Percentiles rank a stretch among this genome's conserved stretches.
Conservation (phyloP, 2,113 vertebrate genomes). For the Epinephelus cyanopodus region DNA sequence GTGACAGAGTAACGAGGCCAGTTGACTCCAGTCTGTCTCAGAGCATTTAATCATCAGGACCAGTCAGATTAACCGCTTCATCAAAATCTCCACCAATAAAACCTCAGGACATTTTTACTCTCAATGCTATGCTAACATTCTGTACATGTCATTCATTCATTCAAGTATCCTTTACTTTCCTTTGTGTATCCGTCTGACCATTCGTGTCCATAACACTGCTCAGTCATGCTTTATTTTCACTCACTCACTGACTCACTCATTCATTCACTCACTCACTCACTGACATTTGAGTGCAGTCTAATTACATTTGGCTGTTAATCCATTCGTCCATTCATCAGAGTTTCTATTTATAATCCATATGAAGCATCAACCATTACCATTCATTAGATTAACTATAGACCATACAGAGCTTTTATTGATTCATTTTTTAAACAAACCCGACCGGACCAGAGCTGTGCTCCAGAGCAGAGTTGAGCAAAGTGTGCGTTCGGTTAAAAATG, state of each 20-base stretch:
- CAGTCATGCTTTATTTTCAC: constrained; percentile 29
- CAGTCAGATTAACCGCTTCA: constrained; percentile 63
- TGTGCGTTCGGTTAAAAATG: constrained; percentile 24
- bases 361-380: constrained; percentile 43
- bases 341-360: constrained; percentile 42
- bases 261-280: constrained; percentile 17
- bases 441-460: constrained; percentile 40
- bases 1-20: constrained; percentile 46
- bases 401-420: constrained; percentile 43
- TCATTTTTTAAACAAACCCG: not conserved
- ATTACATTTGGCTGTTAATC: constrained; percentile 71
- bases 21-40: constrained; percentile 65
- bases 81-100: constrained; percentile 60
- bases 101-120: constrained; percentile 38
- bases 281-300: constrained; percentile 48
- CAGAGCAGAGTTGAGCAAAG: not conserved
- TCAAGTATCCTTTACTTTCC: constrained; percentile 26
- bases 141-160: constrained; percentile 60
- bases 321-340: constrained; percentile 46
- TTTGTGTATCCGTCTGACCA: constrained; percentile 26
- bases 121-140: constrained; percentile 34
- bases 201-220: constrained; percentile 20
- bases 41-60: constrained; percentile 77
- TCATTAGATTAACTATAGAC: constrained; percentile 49
- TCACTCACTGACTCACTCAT: constrained; percentile 27